phyloP scores from a whole-genome alignment of 64 coral and sea anemone species.

The Montipora capricornis region DNA sequence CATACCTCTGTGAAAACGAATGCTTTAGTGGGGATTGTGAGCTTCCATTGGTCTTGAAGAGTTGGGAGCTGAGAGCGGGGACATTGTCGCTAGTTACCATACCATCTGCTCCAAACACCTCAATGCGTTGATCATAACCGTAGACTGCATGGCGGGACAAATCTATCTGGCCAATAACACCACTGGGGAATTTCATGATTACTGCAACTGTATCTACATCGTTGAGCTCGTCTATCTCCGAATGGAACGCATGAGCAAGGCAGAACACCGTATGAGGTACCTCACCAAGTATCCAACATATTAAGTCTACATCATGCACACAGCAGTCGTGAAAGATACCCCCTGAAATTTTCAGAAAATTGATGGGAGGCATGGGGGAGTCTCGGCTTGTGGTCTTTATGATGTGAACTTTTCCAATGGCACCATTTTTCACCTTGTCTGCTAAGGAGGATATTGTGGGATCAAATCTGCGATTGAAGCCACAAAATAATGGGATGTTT shows the following conservation, averaged over 20 bases:
- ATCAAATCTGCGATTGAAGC: conserved; percentile 96
- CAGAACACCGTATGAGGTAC: conserved; percentile 72
- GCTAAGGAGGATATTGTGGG: conserved; percentile 46
- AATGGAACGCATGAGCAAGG: conserved; percentile 78
- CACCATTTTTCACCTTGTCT: conserved; percentile 34
- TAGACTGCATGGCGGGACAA: conserved; percentile 73
- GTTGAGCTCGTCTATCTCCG: conserved; percentile 52
- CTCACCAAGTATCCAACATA: conserved; percentile 81
- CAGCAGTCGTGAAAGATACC: conserved; percentile 93
- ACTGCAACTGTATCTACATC: conserved; percentile 91
- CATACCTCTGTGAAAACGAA: conserved; percentile 83
- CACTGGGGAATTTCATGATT: conserved; percentile 92
- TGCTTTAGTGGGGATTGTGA: background rate
- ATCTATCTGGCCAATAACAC: conserved; percentile 81
- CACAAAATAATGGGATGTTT: conserved; percentile 70
- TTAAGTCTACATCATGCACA: conserved; percentile 84
- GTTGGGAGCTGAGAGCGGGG: conserved; percentile 8
- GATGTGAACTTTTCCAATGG: conserved; percentile 77
- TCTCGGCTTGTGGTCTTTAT: conserved; percentile 92
- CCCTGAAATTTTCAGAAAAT: conserved; percentile 76
- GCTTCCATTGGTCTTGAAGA: conserved; percentile 47
- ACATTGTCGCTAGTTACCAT: conserved; percentile 83
- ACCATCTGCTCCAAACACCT: conserved; percentile 89
- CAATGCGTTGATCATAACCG: conserved; percentile 89
- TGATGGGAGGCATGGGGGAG: conserved; percentile 52